Evolutionary conservation across 2,113 vertebrate species (phyloP).

Genomic region (Gallinago undulata): DNA sequence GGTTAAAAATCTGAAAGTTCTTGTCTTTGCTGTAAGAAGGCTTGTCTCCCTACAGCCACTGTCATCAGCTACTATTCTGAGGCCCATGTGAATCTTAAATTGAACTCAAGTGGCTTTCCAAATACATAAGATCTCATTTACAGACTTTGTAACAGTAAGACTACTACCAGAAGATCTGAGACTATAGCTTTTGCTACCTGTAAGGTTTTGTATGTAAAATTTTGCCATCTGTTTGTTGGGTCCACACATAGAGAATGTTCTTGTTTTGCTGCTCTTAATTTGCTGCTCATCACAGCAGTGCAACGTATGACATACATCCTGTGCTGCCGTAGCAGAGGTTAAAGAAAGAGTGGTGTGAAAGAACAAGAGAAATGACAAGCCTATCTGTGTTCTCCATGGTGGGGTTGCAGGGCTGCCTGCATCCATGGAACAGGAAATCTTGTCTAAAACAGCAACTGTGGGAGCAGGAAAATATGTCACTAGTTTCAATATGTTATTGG

Average conservation of each 20-base stretch:
- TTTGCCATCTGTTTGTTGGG: not conserved
- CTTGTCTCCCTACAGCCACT: not conserved
- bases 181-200: not conserved
- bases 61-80: not conserved
- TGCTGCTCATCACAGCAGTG: too few species aligned
- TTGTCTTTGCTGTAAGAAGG: too few species aligned
- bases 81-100: not conserved
- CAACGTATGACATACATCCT: too few species aligned
- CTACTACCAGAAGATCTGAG: not conserved
- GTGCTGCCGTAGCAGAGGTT: too few species aligned
- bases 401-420: too few species aligned
- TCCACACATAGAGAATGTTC: not conserved
- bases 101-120: not conserved
- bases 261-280: not conserved
- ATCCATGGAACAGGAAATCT: too few species aligned
- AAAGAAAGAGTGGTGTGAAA: too few species aligned
- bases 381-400: too few species aligned
- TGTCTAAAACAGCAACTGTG: too few species aligned
- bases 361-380: too few species aligned
- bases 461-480: too few species aligned
- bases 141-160: not conserved
- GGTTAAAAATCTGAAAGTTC: not conserved
- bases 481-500: too few species aligned
- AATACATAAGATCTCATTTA: not conserved
- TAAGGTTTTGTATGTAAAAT: not conserved